A percentile compares a stretch with the other conserved stretches of the same genome.
phyloP scores from a whole-genome alignment of 1,140 invertebrate genomes.

The Amphibalanus amphitrite region DNA sequence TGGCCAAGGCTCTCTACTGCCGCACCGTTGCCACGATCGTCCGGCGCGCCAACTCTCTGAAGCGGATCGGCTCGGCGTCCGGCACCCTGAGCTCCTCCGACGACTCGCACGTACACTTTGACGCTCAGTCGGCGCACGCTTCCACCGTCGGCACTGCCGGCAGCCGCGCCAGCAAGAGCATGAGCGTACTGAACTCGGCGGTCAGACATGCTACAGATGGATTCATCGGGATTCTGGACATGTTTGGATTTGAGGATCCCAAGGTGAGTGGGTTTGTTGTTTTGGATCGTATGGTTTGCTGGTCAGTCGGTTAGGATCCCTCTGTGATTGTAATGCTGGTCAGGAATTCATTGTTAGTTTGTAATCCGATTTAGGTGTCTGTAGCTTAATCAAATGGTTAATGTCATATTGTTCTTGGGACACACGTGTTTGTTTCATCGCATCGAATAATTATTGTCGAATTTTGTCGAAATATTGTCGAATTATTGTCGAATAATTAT shows the following conservation, averaged over 20 bases:
- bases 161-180: slow-evolving; percentile 55
- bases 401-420: too few relatives aligned
- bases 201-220: slow-evolving; percentile 84
- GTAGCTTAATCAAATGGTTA: too few relatives aligned
- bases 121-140: slow-evolving; percentile 50
- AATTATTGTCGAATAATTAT: too few relatives aligned
- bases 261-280: slow-evolving; percentile 30
- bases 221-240: slow-evolving; percentile 84
- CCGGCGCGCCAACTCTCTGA: slow-evolving; percentile 73
- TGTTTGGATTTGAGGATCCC: slow-evolving; percentile 90
- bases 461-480: too few relatives aligned
- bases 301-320: too few relatives aligned
- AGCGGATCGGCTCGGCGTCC: slow-evolving; percentile 60
- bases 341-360: too few relatives aligned
- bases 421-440: too few relatives aligned
- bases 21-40: slow-evolving; percentile 89
- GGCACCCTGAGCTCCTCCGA: slow-evolving; percentile 44
- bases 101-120: neutral
- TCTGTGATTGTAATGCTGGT: too few relatives aligned
- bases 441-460: too few relatives aligned
- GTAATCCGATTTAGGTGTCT: too few relatives aligned
- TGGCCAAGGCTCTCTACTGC: slow-evolving; percentile 84
- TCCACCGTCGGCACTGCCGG: slow-evolving; percentile 68
- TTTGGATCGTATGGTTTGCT: too few relatives aligned
- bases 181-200: slow-evolving; percentile 78